These are phyloP conservation scores for Florisuga fusca DNA, from an alignment of 2,797 vertebrate genomes.

Conservation along the genomic window DNA sequence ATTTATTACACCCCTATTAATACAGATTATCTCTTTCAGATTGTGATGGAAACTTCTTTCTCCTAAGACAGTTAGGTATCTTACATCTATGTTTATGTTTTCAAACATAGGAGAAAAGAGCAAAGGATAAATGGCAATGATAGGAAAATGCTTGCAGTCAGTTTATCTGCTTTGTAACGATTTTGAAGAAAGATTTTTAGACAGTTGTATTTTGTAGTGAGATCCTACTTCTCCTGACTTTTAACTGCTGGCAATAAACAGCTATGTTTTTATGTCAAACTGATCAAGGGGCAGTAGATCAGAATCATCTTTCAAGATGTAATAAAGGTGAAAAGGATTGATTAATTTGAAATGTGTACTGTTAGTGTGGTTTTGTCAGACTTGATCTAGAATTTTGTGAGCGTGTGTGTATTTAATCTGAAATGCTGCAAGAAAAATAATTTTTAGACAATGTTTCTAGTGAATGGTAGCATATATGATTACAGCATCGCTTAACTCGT, in stretches of 20 bases:
- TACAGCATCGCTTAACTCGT: neutral
- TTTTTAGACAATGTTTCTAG: neutral
- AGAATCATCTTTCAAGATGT: slow-evolving; percentile 45
- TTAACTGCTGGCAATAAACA: slow-evolving; percentile 58
- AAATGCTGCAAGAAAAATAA: neutral
- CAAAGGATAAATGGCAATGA: neutral
- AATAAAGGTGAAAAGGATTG: slow-evolving; percentile 54
- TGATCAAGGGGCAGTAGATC: slow-evolving; percentile 59
- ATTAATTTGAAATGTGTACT: slow-evolving; percentile 68
- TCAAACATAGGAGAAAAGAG: neutral
- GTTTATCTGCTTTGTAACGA: neutral
- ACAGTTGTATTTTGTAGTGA: neutral
- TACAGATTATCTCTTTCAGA: neutral
- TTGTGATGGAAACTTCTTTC: neutral
- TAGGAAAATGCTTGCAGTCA: neutral
- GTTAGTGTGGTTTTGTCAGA: neutral
- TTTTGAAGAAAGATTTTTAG: slow-evolving; percentile 3
- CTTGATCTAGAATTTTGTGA: neutral
- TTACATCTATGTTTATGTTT: neutral
- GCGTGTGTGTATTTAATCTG: neutral
- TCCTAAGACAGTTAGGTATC: neutral
- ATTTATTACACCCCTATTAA: neutral
- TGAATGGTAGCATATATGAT: neutral
- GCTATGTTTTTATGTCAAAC: slow-evolving; percentile 22
- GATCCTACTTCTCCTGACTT: slow-evolving; percentile 32